Evolutionary conservation across 30 jellyfish, hydroid and myxozoan genomes (phyloP).

Genomic region (Hydractinia symbiolongicarpus): DNA sequence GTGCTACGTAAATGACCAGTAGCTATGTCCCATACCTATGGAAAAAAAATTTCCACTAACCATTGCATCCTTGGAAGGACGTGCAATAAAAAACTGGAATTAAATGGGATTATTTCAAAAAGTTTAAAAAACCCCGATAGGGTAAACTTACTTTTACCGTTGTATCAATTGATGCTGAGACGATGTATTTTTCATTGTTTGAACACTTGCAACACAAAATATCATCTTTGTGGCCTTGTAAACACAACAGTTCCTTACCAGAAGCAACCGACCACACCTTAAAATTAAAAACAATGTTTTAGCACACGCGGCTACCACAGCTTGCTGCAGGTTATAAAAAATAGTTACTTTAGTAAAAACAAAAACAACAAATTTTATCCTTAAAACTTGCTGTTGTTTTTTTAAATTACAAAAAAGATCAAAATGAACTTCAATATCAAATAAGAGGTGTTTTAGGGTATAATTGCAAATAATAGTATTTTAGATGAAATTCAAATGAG

Average conservation of each 20-base stretch:
- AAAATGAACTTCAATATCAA: too few species aligned
- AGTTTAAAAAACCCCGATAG: too few species aligned
- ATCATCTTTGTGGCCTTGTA: conserved; percentile 67
- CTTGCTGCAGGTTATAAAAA: background rate
- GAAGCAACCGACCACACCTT: conserved; percentile 68
- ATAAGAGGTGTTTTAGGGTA: too few species aligned
- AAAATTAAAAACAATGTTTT: background rate
- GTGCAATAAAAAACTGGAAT: too few species aligned
- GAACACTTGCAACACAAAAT: conserved; percentile 60
- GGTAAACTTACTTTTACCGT: conserved; percentile 42
- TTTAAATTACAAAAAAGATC: too few species aligned
- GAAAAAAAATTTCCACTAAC: background rate
- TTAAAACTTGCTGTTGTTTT: too few species aligned
- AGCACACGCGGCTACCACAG: too few species aligned
- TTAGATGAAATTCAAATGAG: too few species aligned
- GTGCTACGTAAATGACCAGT: conserved; percentile 28
- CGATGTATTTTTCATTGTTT: conserved; percentile 23
- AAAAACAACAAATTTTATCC: background rate
- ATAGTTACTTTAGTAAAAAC: background rate
- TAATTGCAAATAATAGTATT: too few species aligned
- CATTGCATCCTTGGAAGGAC: too few species aligned
- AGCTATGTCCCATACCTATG: conserved; percentile 63
- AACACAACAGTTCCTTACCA: conserved; percentile 32
- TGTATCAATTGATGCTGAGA: conserved; percentile 55
- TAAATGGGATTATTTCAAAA: too few species aligned